Base-by-base conservation (phyloP, 2,113 vertebrate species). In the Carassius carassius region DNA sequence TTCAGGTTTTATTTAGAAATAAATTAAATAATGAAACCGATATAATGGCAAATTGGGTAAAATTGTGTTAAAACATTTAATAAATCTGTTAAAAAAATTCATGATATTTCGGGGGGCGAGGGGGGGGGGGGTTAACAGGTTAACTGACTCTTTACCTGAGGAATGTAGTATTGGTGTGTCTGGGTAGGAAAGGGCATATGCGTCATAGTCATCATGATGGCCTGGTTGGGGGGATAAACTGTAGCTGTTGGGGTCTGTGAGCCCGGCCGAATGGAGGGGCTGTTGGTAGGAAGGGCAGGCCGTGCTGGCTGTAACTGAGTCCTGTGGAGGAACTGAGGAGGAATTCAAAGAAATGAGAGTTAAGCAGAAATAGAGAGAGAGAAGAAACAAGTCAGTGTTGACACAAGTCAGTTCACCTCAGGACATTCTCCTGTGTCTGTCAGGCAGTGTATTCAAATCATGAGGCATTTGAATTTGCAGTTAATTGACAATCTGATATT, bases 141-240 rank as follows among this genome's bases (percentile, higher is more conserved):
- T 3, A 49, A 37, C 35, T 76, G 58, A 76, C n/a, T 32, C 9
- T n/a, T 90, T 91, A 95, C 98, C 97, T 97, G 98, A 69, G 96
- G 96, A 86, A 99, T 99, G 90, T 98, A 99, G 96, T 99, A 99
- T 93, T 98, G 98, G 85, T 97, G 94, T 41, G 97, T 96, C 94
- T 98, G 98, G 78, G 98, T 96, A 0, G 96, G 95, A 89, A 99
- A 99, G 83, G 97, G 95, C 97, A 99, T 97, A 93, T 97, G 93
- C 89, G 96, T 90, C 94, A 92, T 98, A 94, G 92, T 95, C 98
- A 99, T 99, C 97, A 99, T 98, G 94, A 99, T 97, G 92, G 96
- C 95, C 86, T 98, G 97, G 92, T 97, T 98, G 80, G 97, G 92
- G 75, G 97, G 96, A 88, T 98, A 99, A 63, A 99, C 97, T 0